Evolutionary conservation across 30 jellyfish, hydroid and myxozoan genomes (phyloP), one percentile per base, ranked within the genome.

Genomic region (Clytia hemisphaerica): DNA sequence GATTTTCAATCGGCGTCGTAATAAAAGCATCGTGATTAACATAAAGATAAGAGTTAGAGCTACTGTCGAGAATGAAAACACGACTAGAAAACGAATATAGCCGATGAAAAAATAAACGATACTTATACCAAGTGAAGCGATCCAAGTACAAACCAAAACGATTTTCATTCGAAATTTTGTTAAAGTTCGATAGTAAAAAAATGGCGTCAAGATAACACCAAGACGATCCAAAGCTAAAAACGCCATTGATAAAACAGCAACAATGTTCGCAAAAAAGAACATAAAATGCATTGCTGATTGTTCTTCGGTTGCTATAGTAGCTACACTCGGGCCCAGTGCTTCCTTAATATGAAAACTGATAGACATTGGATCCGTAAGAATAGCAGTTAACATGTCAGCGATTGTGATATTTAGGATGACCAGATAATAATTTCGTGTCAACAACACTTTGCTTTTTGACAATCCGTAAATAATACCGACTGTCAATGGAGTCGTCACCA

Each of bases 161-260:
- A 65, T 0, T 12, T 5, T 9, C 26, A 27, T 7, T 25, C 19
- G 32, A 24, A 31, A 27, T 16, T 33, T 36, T 21, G 33, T 32
- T 32, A 65, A 38, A 7, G 49, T 35, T 9, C 42, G 37, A 28
- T 31, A 37, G 34, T 65, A 65, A 14, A 27, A 30, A 0, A 65
- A 0, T 2, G 78, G 78, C 15, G 37, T 35, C 37, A 65, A 10
- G 5, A 65, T 18, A 7, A 63, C 78, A 65, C 37, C 27, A 37
- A 65, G 30, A 16, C 78, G 78, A 65, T 65, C 78, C 10, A 65
- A 19, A n/a, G 69, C 37, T 44, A 65, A 37, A 61, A 65, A 26
- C 4, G 78, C 33, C 78, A 65, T 65, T 27, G 78, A 22, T 36
- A 65, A 37, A 37, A 65, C 42, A 3, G 78, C 37, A 65, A 29